phyloP scores from a whole-genome alignment of 1,140 invertebrate genomes.

The Batillaria attramentaria region DNA sequence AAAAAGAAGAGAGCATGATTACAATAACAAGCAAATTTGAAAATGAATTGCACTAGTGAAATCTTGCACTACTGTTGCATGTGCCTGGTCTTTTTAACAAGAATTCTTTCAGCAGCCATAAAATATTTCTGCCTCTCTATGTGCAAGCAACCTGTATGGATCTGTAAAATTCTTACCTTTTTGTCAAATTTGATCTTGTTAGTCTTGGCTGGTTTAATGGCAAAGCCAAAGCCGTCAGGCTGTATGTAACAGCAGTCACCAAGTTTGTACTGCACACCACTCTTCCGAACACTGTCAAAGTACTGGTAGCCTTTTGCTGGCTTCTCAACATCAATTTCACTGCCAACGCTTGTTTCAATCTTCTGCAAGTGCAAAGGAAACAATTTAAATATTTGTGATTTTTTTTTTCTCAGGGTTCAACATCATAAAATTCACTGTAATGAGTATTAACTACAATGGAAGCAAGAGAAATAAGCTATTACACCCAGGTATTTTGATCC shows the following conservation, averaged over 20 bases:
- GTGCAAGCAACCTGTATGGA: no score
- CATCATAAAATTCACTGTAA: background rate
- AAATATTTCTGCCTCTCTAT: no score
- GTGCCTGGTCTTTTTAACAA: no score
- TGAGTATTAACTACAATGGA: background rate
- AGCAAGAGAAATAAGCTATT: background rate
- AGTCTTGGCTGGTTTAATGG: slow-evolving; percentile 57
- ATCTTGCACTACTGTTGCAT: no score
- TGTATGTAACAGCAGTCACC: slow-evolving; percentile 83
- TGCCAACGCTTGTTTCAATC: slow-evolving; percentile 56
- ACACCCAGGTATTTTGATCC: background rate
- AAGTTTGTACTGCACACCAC: slow-evolving; percentile 77
- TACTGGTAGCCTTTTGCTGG: slow-evolving; percentile 42
- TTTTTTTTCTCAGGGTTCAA: background rate
- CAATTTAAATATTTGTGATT: background rate
- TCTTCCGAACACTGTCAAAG: slow-evolving; percentile 68
- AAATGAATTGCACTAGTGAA: no score
- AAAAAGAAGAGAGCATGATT: background rate
- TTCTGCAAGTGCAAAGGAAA: slow-evolving; percentile 53
- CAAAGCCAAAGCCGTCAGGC: slow-evolving; percentile 80
- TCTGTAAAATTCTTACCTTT: no score
- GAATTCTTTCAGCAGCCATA: no score
- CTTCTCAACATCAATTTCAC: slow-evolving; percentile 41
- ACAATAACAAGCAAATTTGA: background rate
- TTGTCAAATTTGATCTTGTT: slow-evolving; percentile 59